Percentiles rank a stretch among this genome's conserved stretches.
phyloP scores from a whole-genome alignment of 2,797 vertebrate species.

The Malacoctenus gilli region DNA sequence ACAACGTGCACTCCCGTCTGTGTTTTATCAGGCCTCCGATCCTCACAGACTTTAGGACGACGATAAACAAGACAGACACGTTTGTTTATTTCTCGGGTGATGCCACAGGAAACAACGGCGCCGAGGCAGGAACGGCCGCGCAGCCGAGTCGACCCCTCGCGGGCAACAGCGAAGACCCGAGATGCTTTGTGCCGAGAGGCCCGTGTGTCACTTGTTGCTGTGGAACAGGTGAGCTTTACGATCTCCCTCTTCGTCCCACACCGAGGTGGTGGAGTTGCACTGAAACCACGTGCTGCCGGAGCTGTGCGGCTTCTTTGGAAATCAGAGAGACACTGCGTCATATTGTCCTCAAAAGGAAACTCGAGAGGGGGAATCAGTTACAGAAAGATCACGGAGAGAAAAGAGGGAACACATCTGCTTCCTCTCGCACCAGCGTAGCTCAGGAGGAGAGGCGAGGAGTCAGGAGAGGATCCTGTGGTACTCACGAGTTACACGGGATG shows the following conservation, averaged over 20 bases:
- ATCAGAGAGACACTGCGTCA: conserved; percentile 13
- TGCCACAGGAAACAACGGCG: conserved; percentile 33
- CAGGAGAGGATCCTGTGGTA: conserved; percentile 41
- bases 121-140: too few relatives aligned
- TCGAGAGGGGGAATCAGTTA: conserved; percentile 16
- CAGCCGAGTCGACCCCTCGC: too few relatives aligned
- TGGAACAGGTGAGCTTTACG: conserved; percentile 42
- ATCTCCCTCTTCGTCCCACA: conserved; percentile 6
- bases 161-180: conserved; percentile 1
- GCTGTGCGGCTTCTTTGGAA: not conserved
- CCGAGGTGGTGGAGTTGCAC: not conserved
- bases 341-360: conserved; percentile 32
- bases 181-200: conserved; percentile 30
- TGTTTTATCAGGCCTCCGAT: conserved; percentile 43
- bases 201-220: conserved; percentile 40
- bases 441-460: conserved; percentile 35
- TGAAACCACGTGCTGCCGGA: not conserved
- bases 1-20: conserved; percentile 36
- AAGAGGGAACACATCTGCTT: conserved; percentile 60
- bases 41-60: conserved; percentile 34
- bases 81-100: conserved; percentile 60
- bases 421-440: conserved; percentile 35
- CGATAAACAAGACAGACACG: conserved; percentile 56
- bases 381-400: not conserved
- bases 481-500: conserved; percentile 55